Evolutionary conservation across 2,113 vertebrate species (phyloP), one percentile per base, ranked within the genome.

Genomic region (Corvus hawaiiensis): DNA sequence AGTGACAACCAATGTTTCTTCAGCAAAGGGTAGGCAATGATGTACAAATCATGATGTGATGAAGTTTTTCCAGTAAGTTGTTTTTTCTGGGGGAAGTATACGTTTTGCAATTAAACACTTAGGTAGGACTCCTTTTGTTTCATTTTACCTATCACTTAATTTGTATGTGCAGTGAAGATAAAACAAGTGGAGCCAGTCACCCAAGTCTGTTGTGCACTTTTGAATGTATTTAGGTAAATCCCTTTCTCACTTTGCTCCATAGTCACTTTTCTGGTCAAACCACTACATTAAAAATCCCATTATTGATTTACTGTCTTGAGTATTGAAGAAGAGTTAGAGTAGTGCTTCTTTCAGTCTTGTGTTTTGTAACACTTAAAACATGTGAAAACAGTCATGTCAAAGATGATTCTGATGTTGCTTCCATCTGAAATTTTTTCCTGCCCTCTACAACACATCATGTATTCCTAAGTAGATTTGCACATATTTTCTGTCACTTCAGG

Each of bases 21-120:
- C 59, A 58, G 24, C 11, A 67, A 83, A 90, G 35, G 18, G 2
- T 2, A 2, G 22, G 23, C 17, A 72, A 13, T 72, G 52, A 41
- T 58, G 43, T 49, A 51, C 13, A 86, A 59, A 68, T 4, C 35
- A 30, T 11, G 3, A 33, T 41, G 46, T 35, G 55, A 64, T 74
- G 12, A 72, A 68, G 8, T 55, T 88, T 88, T 85, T 69, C 39
- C 28, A 16, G 23, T 67, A 11, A 63, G 4, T 56, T 79, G 2
- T 51, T 61, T 54, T 43, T 15, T 18, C 9, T 0, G 0, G 5
- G 8, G 8, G 18, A 5, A 67, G 55, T 23, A 3, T n/a, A 48
- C 2, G 21, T 81, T 92, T 56, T 84, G 16, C 33, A 71, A 11
- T 68, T 51, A 66, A 39, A 41, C 26, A 37, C 23, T 72, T 55